Percentiles rank a stretch among this genome's conserved stretches.
Evolutionary conservation across 2,888 invertebrate species (phyloP).

Genomic region (Lasioglossum pauxillum): DNA sequence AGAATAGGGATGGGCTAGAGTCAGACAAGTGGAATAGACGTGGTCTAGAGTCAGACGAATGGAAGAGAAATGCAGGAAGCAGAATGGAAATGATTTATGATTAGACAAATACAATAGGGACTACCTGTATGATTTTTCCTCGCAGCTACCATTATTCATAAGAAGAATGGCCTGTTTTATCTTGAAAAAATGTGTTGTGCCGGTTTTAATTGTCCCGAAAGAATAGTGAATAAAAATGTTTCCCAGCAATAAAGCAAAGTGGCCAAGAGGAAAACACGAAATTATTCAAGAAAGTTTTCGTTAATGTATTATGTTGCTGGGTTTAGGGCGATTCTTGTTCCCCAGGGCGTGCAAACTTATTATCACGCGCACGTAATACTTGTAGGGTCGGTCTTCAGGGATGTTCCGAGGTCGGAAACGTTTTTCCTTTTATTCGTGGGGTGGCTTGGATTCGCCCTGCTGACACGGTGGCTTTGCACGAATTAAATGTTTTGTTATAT

Average conservation of each 20-base stretch:
- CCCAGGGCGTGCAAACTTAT: conserved; percentile 49
- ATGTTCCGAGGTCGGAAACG: conserved; percentile 10
- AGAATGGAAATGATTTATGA: background rate
- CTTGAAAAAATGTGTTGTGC: background rate
- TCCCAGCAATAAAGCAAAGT: background rate
- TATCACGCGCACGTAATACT: conserved; percentile 53
- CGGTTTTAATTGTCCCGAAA: background rate
- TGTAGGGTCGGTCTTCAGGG: conserved; percentile 26
- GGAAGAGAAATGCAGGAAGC: background rate
- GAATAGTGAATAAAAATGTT: background rate
- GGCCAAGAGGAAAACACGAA: background rate
- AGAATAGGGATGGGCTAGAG: background rate
- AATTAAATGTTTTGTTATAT: conserved; percentile 23
- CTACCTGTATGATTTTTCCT: background rate
- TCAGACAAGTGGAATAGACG: background rate
- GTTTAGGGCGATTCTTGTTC: background rate
- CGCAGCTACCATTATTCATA: background rate
- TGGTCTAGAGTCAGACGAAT: background rate
- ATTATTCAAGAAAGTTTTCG: conserved; percentile 51
- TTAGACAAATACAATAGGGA: background rate
- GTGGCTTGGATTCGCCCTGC: background rate
- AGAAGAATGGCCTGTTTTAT: background rate
- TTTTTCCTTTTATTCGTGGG: background rate
- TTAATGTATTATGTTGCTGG: conserved; percentile 43
- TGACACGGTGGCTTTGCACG: background rate